Evolutionary conservation across 1,140 invertebrate species (phyloP), one percentile per base, ranked within the genome.

Genomic region (Pseudoatta argentina): DNA sequence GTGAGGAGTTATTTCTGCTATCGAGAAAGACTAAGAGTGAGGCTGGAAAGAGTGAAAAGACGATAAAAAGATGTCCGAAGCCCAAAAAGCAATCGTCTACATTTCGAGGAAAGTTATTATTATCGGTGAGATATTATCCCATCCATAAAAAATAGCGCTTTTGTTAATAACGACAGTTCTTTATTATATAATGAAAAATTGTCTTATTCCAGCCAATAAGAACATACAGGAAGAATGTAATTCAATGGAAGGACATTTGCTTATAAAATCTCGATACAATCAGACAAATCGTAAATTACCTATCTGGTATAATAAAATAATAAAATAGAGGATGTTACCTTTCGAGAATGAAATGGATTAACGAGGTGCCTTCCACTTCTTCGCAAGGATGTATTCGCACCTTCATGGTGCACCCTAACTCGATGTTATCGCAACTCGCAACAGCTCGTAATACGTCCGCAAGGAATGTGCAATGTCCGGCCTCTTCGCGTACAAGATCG

Each of bases 401-500:
- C 90, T 91, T 51, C 18, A 61, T 51, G 63, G 53, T 51, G 57
- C 30, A 64, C 59, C 61, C 48, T 24, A 44, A 53, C 24, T 30
- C 63, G 90, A 91, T 91, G 16, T 53, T 89, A 91, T 91, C 89
- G 51, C 10, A 8, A 14, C 4, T 30, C n/a, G 53, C 82, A 85
- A 76, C 86, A 89, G 78, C 87, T 91, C 86, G 88, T 91, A 91
- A 91, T 91, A 91, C 89, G 82, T 87, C 76, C 61, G 53, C 83
- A 14, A 55, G 55, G 87, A 87, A 87, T 87, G 87, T 55, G 24
- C 82, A n/a, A 63, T 71, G 77, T 81, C 81, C 55, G 69, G 61
- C 39, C 78, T 73, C 59, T 81, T 75, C 87, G 77, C 75, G 66
- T 34, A 66, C 30, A n/a, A 86, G 57, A 85, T 85, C 75, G 61